A percentile compares a stretch with the other conserved stretches of the same genome.
Evolutionary conservation across 2,113 vertebrate species (phyloP).

Genomic region (Sprattus sprattus): DNA sequence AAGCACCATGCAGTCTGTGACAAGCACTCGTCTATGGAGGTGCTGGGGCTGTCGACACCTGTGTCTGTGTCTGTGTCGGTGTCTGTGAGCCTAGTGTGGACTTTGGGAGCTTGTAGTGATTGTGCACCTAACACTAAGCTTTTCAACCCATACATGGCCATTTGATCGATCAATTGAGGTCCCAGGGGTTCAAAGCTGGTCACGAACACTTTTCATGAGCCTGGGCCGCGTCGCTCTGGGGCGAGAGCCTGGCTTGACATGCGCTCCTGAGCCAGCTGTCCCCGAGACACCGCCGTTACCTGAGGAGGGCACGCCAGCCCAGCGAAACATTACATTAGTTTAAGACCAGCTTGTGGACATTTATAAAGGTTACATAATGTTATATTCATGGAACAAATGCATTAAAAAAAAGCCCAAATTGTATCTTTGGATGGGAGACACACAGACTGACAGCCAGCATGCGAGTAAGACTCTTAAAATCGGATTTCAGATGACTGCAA

Average conservation of each 20-base stretch:
- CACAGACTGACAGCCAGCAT: too few species aligned
- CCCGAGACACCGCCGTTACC: slow-evolving; percentile 78
- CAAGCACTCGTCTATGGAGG: not conserved
- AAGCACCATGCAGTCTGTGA: too few species aligned
- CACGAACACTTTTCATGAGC: slow-evolving; percentile 31
- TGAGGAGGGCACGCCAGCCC: slow-evolving; percentile 73
- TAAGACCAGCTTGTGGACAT: too few species aligned
- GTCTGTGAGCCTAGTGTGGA: slow-evolving; percentile 26
- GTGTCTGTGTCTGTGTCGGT: slow-evolving; percentile 31
- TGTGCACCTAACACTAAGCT: slow-evolving; percentile 58
- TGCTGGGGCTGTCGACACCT: not conserved
- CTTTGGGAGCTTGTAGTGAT: slow-evolving; percentile 39
- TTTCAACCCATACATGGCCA: slow-evolving; percentile 75
- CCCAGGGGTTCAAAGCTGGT: slow-evolving; percentile 83
- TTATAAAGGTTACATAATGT: too few species aligned
- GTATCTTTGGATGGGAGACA: too few species aligned
- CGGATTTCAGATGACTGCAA: too few species aligned
- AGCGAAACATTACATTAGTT: slow-evolving; percentile 36
- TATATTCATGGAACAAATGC: too few species aligned
- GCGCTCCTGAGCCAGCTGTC: slow-evolving; percentile 79
- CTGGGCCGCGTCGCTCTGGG: slow-evolving; percentile 47
- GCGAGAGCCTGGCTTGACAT: slow-evolving; percentile 84
- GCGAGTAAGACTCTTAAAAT: too few species aligned
- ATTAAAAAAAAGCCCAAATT: too few species aligned
- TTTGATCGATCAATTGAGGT: slow-evolving; percentile 83